These are phyloP conservation scores for Trematocara macrostoma DNA, from an alignment of 2,113 vertebrate species.

Conservation along the genomic window DNA sequence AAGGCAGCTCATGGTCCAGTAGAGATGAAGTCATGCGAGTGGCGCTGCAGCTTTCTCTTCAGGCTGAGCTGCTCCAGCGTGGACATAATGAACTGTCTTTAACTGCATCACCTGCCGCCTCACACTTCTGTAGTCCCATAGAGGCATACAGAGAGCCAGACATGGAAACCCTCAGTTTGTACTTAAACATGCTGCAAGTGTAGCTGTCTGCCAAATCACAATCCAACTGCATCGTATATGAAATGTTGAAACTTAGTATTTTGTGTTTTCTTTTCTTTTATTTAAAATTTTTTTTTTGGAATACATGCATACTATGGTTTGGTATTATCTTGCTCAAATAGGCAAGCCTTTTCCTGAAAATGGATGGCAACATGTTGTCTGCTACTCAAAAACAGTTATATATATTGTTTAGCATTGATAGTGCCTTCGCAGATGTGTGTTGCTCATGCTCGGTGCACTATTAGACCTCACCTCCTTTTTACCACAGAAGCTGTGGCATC, in stretches of 20 bases:
- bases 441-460: neutral
- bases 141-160: neutral
- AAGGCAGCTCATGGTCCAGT: constrained; percentile 31
- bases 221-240: neutral
- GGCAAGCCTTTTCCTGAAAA: neutral
- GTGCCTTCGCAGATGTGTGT: neutral
- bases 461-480: neutral
- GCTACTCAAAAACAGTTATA: neutral
- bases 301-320: neutral
- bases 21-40: constrained; percentile 47
- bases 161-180: neutral
- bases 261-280: neutral
- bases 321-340: neutral
- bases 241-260: neutral
- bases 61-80: constrained; percentile 15
- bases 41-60: constrained; percentile 31
- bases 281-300: neutral
- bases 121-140: neutral
- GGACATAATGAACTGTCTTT: constrained; percentile 29
- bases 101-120: constrained; percentile 34
- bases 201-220: neutral
- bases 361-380: neutral
- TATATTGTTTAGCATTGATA: neutral
- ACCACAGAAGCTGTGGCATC: neutral
- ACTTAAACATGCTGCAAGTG: neutral